These are phyloP conservation scores for Ferrisia virgata DNA, from an alignment of 2,888 invertebrate genomes.

Conservation along the genomic window DNA sequence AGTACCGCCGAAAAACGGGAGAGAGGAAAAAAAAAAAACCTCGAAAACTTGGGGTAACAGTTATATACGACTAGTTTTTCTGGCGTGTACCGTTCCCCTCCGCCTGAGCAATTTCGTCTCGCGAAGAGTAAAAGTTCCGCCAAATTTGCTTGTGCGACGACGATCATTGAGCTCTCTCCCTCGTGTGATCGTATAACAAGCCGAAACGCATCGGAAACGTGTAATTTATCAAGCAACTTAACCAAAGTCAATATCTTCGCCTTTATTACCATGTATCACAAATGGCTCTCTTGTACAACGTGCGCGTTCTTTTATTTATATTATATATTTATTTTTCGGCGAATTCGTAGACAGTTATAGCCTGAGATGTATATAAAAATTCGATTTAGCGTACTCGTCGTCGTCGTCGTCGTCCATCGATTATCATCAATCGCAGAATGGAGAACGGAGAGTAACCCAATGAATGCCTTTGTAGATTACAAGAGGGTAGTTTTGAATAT, in stretches of 20 bases:
- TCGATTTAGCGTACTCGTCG: no score
- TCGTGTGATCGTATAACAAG: neutral
- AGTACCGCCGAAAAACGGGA: neutral
- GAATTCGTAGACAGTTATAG: neutral
- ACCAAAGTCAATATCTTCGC: slow-evolving; percentile 33
- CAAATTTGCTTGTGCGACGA: neutral
- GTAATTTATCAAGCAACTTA: slow-evolving; percentile 36
- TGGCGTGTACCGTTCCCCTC: neutral
- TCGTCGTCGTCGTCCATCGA: neutral
- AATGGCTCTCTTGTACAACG: slow-evolving; percentile 11
- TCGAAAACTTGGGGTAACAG: neutral
- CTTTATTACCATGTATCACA: slow-evolving; percentile 11
- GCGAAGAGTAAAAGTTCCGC: neutral
- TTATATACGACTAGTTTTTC: neutral
- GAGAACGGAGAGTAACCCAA: neutral
- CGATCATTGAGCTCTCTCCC: neutral
- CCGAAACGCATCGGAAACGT: slow-evolving; percentile 16
- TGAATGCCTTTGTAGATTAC: neutral
- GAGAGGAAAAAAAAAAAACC: no score
- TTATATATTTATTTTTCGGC: neutral
- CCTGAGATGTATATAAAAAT: neutral
- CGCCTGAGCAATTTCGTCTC: neutral
- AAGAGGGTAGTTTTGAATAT: neutral
- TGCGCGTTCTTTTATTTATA: neutral
- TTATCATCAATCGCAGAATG: no score